Evolutionary conservation across 2,797 vertebrate genomes (phyloP), one percentile per base, ranked within the genome.

Genomic region (Decapterus maruadsi): DNA sequence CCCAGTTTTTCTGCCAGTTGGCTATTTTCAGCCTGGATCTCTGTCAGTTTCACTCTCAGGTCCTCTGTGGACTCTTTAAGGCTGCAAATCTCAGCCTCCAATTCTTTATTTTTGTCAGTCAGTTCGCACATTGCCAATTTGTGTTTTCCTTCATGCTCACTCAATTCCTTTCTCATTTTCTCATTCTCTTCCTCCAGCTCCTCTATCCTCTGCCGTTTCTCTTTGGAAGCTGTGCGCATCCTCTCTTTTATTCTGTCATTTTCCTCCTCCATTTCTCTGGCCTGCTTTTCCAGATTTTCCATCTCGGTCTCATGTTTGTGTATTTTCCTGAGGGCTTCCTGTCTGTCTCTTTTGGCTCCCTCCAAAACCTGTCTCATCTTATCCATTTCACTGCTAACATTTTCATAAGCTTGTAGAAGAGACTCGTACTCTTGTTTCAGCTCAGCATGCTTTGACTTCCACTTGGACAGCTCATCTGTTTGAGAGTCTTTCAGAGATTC

Each of bases 361-460:
- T 97, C 96, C 77, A 96, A 78, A 38, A 95, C 88, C 82, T 96
- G 95, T 51, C 96, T 96, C 96, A 97, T 97, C 87, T 97, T 96
- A 77, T 96, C 96, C 94, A 97, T 96, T 90, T 97, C 96, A 65
- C 92, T 94, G 85, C 96, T 92, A 17, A 97, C 95, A 61, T 97
- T 97, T 85, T 97, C 96, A 17, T 98, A 97, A 0, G 96, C 96
- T 84, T 96, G 96, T 60, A 97, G 87, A 36, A 98, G 96, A 0
- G 96, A 97, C 75, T 97, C 97, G 3, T 97, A 97, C 57, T 97
- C 96, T 72, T 96, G 95, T 70, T 96, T 97, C 78, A 97, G 93
- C 85, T 97, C 96, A 0, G 91, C 91, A 54, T 97, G 96, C 75
- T 95, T 95, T 6, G 95, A 94, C 82, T 96, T 97, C 96, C 96